Evolutionary conservation across 2,113 vertebrate species (phyloP).

Genomic region (Hippocampus mohnikei): DNA sequence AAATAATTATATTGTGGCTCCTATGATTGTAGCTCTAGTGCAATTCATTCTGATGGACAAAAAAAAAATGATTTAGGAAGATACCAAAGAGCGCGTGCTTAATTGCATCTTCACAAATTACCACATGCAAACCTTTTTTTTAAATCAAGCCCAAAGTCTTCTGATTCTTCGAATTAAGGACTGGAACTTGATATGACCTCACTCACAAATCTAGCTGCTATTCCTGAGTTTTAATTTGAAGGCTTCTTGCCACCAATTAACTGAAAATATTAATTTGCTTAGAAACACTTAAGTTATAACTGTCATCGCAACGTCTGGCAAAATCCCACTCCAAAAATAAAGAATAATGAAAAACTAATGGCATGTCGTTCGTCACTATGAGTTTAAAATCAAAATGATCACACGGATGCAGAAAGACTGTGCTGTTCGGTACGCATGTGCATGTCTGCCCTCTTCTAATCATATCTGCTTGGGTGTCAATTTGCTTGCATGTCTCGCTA

Average conservation of each 20-base stretch:
- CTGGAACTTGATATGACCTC: not conserved
- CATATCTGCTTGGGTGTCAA: constrained; percentile 61
- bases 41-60: too few relatives aligned
- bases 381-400: not conserved
- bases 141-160: not conserved
- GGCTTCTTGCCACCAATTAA: too few relatives aligned
- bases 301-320: constrained; percentile 12
- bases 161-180: not conserved
- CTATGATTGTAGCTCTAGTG: too few relatives aligned
- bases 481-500: constrained; percentile 74
- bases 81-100: too few relatives aligned
- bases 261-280: constrained; percentile 16
- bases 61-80: too few relatives aligned
- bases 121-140: not conserved
- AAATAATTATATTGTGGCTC: too few relatives aligned
- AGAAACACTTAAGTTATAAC: not conserved
- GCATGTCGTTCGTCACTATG: not conserved
- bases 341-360: constrained; percentile 5
- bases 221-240: too few relatives aligned
- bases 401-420: constrained; percentile 86
- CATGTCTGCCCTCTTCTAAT: constrained; percentile 54
- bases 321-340: constrained; percentile 10
- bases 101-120: too few relatives aligned
- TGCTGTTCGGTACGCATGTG: constrained; percentile 68
- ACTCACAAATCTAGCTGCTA: not conserved